Conservation (phyloP, 2,888 invertebrate genomes). For the Rhingia rostrata region DNA sequence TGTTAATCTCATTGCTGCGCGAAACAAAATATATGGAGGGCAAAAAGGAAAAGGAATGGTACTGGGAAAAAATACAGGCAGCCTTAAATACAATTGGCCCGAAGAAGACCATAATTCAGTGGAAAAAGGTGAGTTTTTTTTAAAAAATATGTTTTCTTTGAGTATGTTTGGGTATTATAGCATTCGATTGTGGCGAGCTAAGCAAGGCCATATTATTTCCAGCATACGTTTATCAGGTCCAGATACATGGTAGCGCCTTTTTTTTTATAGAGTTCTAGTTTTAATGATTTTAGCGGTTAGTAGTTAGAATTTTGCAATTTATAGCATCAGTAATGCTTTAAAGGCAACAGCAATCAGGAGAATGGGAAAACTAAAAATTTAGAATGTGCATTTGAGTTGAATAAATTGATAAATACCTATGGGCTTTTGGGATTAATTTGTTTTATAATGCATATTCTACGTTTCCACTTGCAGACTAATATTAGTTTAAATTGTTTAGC, state of each 20-base stretch:
- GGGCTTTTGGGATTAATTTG: too few species aligned
- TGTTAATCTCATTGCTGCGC: slow-evolving; percentile 81
- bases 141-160: not conserved
- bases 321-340: too few species aligned
- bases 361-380: too few species aligned
- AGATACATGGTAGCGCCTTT: too few species aligned
- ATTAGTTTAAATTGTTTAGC: too few species aligned
- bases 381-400: too few species aligned
- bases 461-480: too few species aligned
- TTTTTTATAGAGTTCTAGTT: not conserved
- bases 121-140: slow-evolving; percentile 79
- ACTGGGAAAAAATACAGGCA: slow-evolving; percentile 82
- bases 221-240: too few species aligned
- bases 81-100: slow-evolving; percentile 81
- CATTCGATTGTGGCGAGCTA: not conserved
- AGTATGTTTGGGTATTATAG: not conserved
- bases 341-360: too few species aligned
- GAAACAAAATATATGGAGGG: slow-evolving; percentile 82
- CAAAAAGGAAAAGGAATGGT: slow-evolving; percentile 82
- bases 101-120: slow-evolving; percentile 82
- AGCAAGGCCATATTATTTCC: too few species aligned
- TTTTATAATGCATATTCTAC: too few species aligned
- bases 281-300: not conserved
- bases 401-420: too few species aligned
- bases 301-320: not conserved